A percentile compares a stretch with the other conserved stretches of the same genome.
These are phyloP conservation scores for Aspidiotus destructor DNA, from an alignment of 2,888 invertebrate species.

Conservation along the genomic window DNA sequence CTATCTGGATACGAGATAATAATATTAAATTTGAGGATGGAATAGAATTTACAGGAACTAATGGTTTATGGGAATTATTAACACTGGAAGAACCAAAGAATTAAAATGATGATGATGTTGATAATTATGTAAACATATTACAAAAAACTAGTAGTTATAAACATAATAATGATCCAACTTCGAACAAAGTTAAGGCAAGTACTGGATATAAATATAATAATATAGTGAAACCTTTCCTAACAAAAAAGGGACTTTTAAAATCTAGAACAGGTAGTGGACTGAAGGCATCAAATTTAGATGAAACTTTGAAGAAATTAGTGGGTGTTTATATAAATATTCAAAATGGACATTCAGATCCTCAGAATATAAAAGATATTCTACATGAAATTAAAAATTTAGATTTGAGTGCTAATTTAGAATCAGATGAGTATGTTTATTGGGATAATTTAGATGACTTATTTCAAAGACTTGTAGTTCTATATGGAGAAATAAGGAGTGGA, in stretches of 20 bases:
- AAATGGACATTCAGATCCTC: slow-evolving; percentile 5
- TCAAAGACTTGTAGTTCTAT: slow-evolving; percentile 1
- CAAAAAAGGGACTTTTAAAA: slow-evolving; percentile 1
- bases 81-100: slow-evolving; percentile 7
- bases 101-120: slow-evolving; percentile 3
- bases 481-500: slow-evolving; percentile 9
- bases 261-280: slow-evolving; percentile 5
- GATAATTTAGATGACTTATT: slow-evolving; percentile 16
- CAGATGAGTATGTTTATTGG: slow-evolving; percentile 11
- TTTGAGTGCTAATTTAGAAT: slow-evolving; percentile 6
- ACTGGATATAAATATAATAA: slow-evolving; percentile 1
- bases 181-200: not conserved
- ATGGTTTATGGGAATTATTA: slow-evolving; percentile 15
- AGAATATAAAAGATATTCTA: slow-evolving; percentile 8
- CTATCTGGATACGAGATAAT: slow-evolving; percentile 4
- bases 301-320: not conserved
- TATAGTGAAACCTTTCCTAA: not conserved
- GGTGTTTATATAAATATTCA: slow-evolving; percentile 2
- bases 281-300: not conserved
- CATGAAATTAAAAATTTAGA: slow-evolving; percentile 4
- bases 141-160: slow-evolving; percentile 10
- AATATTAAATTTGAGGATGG: slow-evolving; percentile 15
- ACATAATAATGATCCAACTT: slow-evolving; percentile 12
- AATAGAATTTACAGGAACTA: slow-evolving; percentile 1
- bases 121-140: slow-evolving; percentile 7